Evolutionary conservation across 2,113 vertebrate species (phyloP).

Genomic region (Tragelaphus strepsiceros): DNA sequence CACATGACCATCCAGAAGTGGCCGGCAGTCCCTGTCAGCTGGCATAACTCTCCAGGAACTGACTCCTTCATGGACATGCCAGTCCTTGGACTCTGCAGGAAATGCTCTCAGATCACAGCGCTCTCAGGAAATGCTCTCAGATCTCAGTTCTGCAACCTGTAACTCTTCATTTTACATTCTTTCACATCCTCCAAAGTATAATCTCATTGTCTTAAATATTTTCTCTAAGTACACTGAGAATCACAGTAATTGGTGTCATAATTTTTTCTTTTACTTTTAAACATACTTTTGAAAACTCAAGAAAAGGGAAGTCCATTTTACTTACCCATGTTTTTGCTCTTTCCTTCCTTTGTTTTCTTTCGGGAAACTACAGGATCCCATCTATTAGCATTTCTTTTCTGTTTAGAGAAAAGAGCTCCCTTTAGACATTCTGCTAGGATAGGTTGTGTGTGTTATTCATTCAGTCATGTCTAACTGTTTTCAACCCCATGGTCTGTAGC

Average conservation of each 20-base stretch:
- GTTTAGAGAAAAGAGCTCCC: background rate
- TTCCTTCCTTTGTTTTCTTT: background rate
- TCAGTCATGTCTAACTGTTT: too few relatives aligned
- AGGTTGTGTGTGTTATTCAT: background rate
- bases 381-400: background rate
- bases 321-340: background rate
- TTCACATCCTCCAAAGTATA: background rate
- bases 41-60: accelerated
- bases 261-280: background rate
- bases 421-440: background rate
- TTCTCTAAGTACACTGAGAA: background rate
- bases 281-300: background rate
- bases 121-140: accelerated
- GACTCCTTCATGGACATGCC: background rate
- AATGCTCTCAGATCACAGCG: too few relatives aligned
- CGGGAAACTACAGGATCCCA: background rate
- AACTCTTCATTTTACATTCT: slow-evolving; percentile 17
- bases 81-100: too few relatives aligned
- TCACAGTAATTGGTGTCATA: background rate
- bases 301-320: background rate
- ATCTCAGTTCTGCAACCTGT: background rate
- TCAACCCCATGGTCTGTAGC: too few relatives aligned
- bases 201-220: background rate
- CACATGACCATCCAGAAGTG: too few relatives aligned
- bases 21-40: background rate